Base-by-base conservation (phyloP, 2,113 vertebrate species). In the Mesitornis unicolor region DNA sequence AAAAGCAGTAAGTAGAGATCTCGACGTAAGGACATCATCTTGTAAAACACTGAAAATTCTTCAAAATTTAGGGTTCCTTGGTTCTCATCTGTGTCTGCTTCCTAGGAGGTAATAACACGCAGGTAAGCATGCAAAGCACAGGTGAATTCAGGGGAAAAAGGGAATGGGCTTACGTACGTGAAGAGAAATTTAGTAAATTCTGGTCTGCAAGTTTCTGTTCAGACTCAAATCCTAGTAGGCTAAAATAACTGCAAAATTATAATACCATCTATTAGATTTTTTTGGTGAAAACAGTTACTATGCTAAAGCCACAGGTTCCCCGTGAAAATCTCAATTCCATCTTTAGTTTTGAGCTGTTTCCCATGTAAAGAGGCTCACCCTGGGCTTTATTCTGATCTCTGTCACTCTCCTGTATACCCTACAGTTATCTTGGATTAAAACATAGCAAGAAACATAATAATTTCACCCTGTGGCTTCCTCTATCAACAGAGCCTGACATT, bases 11-110 rank as follows among this genome's bases (percentile, higher is more conserved):
- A 96, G 97, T 99, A 99, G 54, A 99, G 98, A 67, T 99, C 99
- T 29, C 99, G 98, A 28, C 99, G 98, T 84, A 99, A 94, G 14
- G 99, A 99, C 99, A 99, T 99, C 99, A 99, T 99, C 98, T 98
- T 99, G 97, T 99, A 99, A 97, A 99, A 99, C 73, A 99, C 99
- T 2, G 98, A 99, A 96, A 99, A 99, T 65, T 99, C 99, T 79
- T 99, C 99, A 64, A 99, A 99, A 5, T 99, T 99, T 83, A 99
- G 87, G 7, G 99, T 99, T 71, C 99, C 99, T 94, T 99, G 99
- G 76, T 99, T 99, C 85, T 99, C 99, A 88, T 99, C 99, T 4
- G 99, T 99, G 96, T 99, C 99, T 11, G 99, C 99, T 97, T 99
- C 99, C 99, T 99, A 91, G 89, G 71, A 43, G 35, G 15, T 7